Evolutionary conservation across 2,113 vertebrate genomes (phyloP), one percentile per base, ranked within the genome.

Genomic region (Orcinus orca): DNA sequence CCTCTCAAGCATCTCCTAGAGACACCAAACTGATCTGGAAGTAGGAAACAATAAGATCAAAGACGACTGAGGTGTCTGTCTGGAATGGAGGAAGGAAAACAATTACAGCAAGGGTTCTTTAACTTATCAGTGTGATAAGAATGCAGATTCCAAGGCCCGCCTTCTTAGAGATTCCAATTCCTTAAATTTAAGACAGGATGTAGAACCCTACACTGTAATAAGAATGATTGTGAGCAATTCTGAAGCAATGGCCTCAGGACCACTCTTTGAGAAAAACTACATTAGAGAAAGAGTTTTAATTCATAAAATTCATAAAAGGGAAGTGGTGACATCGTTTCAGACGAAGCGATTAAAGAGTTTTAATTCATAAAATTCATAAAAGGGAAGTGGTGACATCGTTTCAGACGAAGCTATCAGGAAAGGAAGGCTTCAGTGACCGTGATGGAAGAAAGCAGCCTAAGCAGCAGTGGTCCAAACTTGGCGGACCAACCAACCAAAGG

Each of bases 1-100:
- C n/a, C 36, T 97, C 90, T 96, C 60, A 96, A 97, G 91, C 82
- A 96, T 96, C 77, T 97, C 95, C 85, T 82, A 36, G 96, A 95
- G 93, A 96, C 91, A 91, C 53, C 97, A 97, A 97, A 93, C 41
- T 96, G 70, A 38, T 96, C 44, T 94, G 38, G 26, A 97, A 96
- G 70, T 90, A 91, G 67, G 79, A 95, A 97, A 95, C 58, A 88
- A 79, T 96, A 93, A 96, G 88, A 94, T 95, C 74, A 97, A 95
- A 97, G 63, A 97, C 63, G 65, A 90, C 60, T 96, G 62, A 31
- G n/a, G 60, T 95, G 84, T 80, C 62, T 89, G 21, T 76, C 63
- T 87, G 55, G n/a, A 96, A 96, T 81, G 38, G 25, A 93, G 31
- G 70, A 85, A 93, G 68, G 60, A 80, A 97, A 97, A 82, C 80